phyloP scores from a whole-genome alignment of 1,140 invertebrate genomes.

The Solen grandis region DNA sequence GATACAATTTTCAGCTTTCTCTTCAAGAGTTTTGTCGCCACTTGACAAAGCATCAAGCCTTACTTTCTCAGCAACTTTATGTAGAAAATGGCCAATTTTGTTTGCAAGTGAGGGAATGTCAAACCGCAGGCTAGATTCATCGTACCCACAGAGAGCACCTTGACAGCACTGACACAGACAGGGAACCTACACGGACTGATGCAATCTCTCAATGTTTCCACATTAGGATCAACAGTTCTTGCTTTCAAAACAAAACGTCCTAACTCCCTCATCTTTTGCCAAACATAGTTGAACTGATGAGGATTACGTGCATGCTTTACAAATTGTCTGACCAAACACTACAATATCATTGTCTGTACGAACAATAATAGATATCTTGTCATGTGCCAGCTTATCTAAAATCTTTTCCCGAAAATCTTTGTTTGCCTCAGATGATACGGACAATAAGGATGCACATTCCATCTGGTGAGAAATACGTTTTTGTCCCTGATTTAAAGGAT shows the following conservation, averaged over 20 bases:
- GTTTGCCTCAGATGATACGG: not conserved
- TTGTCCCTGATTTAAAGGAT: not conserved
- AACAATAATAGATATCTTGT: not conserved
- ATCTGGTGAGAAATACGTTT: constrained; percentile 2
- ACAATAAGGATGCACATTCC: not conserved
- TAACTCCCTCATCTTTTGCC: not conserved
- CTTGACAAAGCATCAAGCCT: not conserved
- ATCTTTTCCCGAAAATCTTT: not conserved
- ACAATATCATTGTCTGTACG: not conserved
- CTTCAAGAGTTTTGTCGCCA: not conserved
- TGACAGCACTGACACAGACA: not conserved
- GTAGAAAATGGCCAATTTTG: not conserved
- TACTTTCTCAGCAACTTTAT: not conserved
- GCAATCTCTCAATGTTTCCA: not conserved
- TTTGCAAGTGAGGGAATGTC: not conserved
- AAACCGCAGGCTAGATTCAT: not conserved
- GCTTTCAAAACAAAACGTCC: not conserved
- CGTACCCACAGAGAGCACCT: not conserved
- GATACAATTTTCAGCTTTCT: constrained; percentile 3
- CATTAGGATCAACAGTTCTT: not conserved
- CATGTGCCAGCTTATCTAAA: not conserved
- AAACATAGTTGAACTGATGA: not conserved
- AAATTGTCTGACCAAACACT: not conserved
- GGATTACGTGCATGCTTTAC: not conserved
- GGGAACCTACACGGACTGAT: not conserved